Conservation (phyloP, 2,113 vertebrate species). For the Oncorhynchus clarkii region DNA sequence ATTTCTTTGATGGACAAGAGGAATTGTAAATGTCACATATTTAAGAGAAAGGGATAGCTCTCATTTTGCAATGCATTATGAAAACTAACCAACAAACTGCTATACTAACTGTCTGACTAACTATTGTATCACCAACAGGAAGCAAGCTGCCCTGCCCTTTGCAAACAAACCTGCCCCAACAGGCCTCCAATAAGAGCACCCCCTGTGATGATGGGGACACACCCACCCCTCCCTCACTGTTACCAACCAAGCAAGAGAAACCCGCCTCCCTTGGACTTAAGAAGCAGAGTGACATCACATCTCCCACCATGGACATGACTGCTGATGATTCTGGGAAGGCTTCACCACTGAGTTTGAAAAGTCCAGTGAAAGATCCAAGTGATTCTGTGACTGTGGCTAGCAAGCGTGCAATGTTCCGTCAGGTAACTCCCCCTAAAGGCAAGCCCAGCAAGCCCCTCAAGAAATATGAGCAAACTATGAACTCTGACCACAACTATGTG, state of each 20-base stretch:
- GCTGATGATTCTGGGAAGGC: constrained; percentile 17
- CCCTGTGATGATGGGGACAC: constrained; percentile 41
- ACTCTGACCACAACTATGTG: constrained; percentile 3
- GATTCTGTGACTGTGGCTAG: constrained; percentile 34
- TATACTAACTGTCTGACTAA: background rate
- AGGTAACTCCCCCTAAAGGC: constrained; percentile 47
- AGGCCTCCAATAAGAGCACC: constrained; percentile 40
- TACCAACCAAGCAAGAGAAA: constrained; percentile 47
- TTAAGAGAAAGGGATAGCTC: background rate
- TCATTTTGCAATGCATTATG: background rate
- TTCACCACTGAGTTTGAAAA: constrained; percentile 21
- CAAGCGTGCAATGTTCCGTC: constrained; percentile 53
- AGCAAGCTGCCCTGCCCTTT: constrained; percentile 19
- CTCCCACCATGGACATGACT: constrained; percentile 30
- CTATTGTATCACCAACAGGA: constrained; percentile 49
- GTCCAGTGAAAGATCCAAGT: constrained; percentile 39
- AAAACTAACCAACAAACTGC: background rate
- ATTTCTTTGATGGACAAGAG: background rate
- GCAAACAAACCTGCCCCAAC: constrained; percentile 30
- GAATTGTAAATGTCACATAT: no score
- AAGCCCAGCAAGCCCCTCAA: constrained; percentile 31
- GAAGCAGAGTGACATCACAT: constrained; percentile 39
- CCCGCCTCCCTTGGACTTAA: constrained; percentile 21
- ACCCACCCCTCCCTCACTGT: background rate
- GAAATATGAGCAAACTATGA: constrained; percentile 4